phyloP scores from a whole-genome alignment of 2,888 invertebrate genomes.

The Diarsia dahlii region DNA sequence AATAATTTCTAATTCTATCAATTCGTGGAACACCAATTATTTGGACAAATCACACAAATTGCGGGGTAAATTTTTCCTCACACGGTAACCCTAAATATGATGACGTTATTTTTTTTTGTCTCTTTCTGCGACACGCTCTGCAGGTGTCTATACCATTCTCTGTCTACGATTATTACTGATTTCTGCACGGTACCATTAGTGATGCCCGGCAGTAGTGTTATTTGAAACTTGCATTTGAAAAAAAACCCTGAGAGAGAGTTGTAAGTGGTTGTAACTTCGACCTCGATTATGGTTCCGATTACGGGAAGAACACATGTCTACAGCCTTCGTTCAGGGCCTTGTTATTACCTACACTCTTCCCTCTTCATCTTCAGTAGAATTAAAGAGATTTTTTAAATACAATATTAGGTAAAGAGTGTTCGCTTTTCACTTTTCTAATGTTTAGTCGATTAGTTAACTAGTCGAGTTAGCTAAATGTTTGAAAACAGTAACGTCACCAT shows the following conservation, averaged over 20 bases:
- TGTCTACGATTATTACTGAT: no score
- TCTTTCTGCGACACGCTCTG: no score
- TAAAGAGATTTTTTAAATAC: not conserved
- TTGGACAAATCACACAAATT: no score
- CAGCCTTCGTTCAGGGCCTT: not conserved
- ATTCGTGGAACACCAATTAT: no score
- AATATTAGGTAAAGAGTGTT: not conserved
- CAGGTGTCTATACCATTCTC: no score
- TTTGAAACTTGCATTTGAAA: not conserved
- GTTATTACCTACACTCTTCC: not conserved
- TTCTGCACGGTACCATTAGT: not conserved
- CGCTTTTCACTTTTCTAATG: not conserved
- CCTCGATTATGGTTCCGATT: not conserved
- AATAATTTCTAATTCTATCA: no score
- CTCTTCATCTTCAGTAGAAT: not conserved
- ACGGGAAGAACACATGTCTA: not conserved
- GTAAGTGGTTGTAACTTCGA: not conserved
- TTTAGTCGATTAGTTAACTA: slow-evolving; percentile 14
- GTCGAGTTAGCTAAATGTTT: slow-evolving; percentile 1
- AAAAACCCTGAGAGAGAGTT: not conserved
- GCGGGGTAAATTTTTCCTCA: no score
- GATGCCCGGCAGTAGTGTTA: not conserved
- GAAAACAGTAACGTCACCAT: slow-evolving; percentile 62
- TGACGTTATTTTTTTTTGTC: no score
- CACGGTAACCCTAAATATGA: no score